Conservation (phyloP, 2,888 invertebrate genomes). For the Dicyrtoma fusca region DNA sequence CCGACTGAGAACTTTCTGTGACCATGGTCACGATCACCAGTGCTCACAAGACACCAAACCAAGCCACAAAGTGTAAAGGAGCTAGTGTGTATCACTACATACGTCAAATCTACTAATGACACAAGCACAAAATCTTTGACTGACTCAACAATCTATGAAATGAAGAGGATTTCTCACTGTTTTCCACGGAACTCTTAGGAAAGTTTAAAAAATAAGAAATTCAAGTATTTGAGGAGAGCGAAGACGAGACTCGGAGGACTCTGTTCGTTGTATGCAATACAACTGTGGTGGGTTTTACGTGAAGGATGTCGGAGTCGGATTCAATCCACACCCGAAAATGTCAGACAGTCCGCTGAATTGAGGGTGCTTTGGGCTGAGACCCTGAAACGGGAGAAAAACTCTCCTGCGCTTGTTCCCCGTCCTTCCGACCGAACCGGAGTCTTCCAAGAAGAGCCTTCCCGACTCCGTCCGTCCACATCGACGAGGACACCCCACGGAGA, state of each 20-base stretch:
- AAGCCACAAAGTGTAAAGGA: slow-evolving; percentile 24
- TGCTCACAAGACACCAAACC: slow-evolving; percentile 31
- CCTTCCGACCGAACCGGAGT: slow-evolving; percentile 31
- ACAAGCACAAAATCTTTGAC: slow-evolving; percentile 4
- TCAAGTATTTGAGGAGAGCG: background rate
- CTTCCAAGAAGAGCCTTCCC: slow-evolving; percentile 28
- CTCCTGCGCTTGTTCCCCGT: slow-evolving; percentile 32
- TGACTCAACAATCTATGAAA: background rate
- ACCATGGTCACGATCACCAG: slow-evolving; percentile 44
- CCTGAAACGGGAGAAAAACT: slow-evolving; percentile 22
- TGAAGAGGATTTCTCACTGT: background rate
- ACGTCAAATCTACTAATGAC: slow-evolving; percentile 15
- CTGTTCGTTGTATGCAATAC: background rate
- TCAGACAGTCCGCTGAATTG: slow-evolving; percentile 48
- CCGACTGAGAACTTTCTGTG: slow-evolving; percentile 56
- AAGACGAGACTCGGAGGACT: slow-evolving; percentile 2
- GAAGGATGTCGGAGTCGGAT: slow-evolving; percentile 20
- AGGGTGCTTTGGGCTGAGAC: slow-evolving; percentile 28
- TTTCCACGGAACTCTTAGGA: background rate
- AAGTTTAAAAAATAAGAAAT: slow-evolving; percentile 1
- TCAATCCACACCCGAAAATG: slow-evolving; percentile 57
- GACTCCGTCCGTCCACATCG: slow-evolving; percentile 16
- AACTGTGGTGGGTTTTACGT: background rate
- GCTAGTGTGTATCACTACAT: slow-evolving; percentile 20
- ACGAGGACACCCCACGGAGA: background rate